Conservation (phyloP, 2,113 vertebrate species). For the Thunnus maccoyii region DNA sequence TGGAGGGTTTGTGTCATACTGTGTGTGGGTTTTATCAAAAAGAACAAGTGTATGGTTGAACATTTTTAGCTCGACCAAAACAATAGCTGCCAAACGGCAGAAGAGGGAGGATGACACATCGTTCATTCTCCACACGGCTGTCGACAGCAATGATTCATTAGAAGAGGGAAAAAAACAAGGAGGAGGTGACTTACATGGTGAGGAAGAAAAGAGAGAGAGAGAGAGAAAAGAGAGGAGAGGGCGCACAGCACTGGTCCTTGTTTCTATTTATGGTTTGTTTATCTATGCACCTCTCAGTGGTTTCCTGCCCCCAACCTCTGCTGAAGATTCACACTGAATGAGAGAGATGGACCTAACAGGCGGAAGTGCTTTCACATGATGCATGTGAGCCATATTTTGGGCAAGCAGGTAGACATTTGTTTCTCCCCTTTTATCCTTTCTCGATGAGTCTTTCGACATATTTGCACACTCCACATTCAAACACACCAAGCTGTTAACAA, state of each 20-base stretch:
- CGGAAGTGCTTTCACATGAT: slow-evolving; percentile 55
- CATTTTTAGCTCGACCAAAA: slow-evolving; percentile 42
- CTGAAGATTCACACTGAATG: slow-evolving; percentile 59
- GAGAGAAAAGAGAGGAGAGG: slow-evolving; percentile 25
- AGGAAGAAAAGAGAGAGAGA: slow-evolving; percentile 39
- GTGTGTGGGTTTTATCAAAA: slow-evolving; percentile 62
- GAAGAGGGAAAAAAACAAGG: slow-evolving; percentile 43
- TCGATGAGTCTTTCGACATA: slow-evolving; percentile 32
- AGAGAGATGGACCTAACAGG: slow-evolving; percentile 46
- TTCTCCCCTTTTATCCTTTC: slow-evolving; percentile 28
- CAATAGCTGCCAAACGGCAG: slow-evolving; percentile 53
- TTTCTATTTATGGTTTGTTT: slow-evolving; percentile 82
- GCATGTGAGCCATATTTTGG: slow-evolving; percentile 9
- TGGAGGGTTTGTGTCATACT: slow-evolving; percentile 45
- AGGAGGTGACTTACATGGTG: slow-evolving; percentile 77
- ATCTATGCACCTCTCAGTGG: slow-evolving; percentile 66
- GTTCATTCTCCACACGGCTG: slow-evolving; percentile 55
- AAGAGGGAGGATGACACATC: slow-evolving; percentile 71
- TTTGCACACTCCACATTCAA: neutral
- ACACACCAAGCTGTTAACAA: slow-evolving; percentile 16
- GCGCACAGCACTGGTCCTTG: slow-evolving; percentile 29
- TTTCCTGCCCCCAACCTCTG: slow-evolving; percentile 70
- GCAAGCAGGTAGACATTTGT: slow-evolving; percentile 19
- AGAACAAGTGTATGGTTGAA: slow-evolving; percentile 37
- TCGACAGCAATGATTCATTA: slow-evolving; percentile 67